phyloP scores from a whole-genome alignment of 1,140 invertebrate species.

The Neodiprion lecontei region DNA sequence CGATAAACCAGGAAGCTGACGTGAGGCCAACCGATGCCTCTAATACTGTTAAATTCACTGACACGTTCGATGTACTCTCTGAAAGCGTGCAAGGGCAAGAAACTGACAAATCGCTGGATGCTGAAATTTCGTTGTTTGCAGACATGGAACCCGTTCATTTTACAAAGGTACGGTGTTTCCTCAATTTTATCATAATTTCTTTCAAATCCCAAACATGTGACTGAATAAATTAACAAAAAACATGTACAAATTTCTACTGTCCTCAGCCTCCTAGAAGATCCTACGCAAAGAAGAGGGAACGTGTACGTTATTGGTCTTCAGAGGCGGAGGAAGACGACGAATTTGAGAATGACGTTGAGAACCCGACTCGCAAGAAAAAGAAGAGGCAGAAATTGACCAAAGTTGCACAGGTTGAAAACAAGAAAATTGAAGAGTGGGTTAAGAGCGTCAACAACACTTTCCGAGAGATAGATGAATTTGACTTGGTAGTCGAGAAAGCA shows the following conservation, averaged over 20 bases:
- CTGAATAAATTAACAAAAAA: conserved; percentile 10
- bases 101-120: neutral
- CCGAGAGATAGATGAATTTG: conserved; percentile 46
- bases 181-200: neutral
- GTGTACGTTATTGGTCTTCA: conserved; percentile 23
- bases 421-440: conserved; percentile 41
- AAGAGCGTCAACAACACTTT: conserved; percentile 47
- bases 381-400: conserved; percentile 39
- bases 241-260: conserved; percentile 13
- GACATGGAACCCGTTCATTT: conserved; percentile 49
- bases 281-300: conserved; percentile 44
- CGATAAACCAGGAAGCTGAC: conserved; percentile 15
- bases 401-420: conserved; percentile 27
- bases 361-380: conserved; percentile 5
- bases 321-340: conserved; percentile 25
- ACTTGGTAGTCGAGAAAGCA: conserved; percentile 45
- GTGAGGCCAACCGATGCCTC: conserved; percentile 14
- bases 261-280: conserved; percentile 47
- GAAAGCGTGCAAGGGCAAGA: conserved; percentile 25
- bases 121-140: conserved; percentile 40
- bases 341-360: neutral
- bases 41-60: conserved; percentile 33
- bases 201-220: neutral
- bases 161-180: conserved; percentile 34
- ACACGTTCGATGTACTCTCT: conserved; percentile 46